Base-by-base conservation (phyloP, 2,888 invertebrate species). In the Microctonus hyperodae region DNA sequence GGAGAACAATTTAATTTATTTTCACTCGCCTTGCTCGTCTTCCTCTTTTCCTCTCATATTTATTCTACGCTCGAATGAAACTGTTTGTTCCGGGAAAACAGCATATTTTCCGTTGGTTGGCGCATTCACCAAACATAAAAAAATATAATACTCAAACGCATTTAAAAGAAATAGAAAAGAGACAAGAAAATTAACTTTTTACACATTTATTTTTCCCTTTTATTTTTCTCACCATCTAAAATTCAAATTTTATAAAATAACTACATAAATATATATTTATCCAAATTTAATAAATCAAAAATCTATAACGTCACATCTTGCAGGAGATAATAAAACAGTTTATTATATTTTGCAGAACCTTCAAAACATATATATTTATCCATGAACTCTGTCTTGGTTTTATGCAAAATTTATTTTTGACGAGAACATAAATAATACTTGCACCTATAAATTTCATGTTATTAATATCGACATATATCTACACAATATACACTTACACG, bases 1-100 rank as follows among this genome's bases (percentile, higher is more conserved):
- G 51, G 51, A 37, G 53, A 53, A 51, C 62, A 51, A 62, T 62
- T 62, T 37, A 62, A 62, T 62, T 62, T 37, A 55, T 62, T 62
- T 55, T 56, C 56, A 35, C 28, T 56, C 31, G 20, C 31, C 11
- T 35, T 33, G 16, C 56, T 56, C 56, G 10, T 16, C 1, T 20
- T 28, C 28, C 28, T 28, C 44, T 44, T 4, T 44, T 16, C 44
- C 44, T 44, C 16, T 44, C 9, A 44, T 44, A 44, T 56, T 20
- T 33, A 56, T 35, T 33, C 31, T 20, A 59, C 59, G 44, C 44
- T 48, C 28, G 44, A 59, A 59, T 59, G 59, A 59, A 59, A 59
- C 59, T 59, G 59, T 59, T 59, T 59, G 59, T 59, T 59, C 59
- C 28, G 25, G 44, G 23, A 59, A 59, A 59, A 59, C 48, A 44